Base-by-base conservation (phyloP, 2,113 vertebrate species). In the Thunnus thynnus region DNA sequence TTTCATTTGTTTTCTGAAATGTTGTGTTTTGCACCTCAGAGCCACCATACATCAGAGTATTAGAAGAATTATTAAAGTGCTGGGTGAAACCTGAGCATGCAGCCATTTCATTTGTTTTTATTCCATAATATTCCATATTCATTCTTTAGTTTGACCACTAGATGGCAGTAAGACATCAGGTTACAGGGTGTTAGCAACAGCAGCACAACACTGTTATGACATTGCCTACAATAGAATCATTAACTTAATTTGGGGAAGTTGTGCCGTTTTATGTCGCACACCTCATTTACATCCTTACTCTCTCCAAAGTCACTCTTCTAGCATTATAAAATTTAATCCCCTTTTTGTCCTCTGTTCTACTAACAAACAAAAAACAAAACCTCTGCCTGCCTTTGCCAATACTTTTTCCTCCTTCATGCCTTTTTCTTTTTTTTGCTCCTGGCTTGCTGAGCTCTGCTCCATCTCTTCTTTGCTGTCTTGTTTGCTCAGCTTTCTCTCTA, bases 141-240 rank as follows among this genome's bases (percentile, higher is more conserved):
- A 20, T 22, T 65, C 17, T 17, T 3, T 1, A 1, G 0, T 80
- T 44, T 67, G 18, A 18, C 82, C 92, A 87, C 85, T 54, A 89
- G 90, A 41, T 83, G 91, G 88, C 74, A 88, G 78, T 89, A 85
- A 71, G 7, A 54, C 41, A 36, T 8, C 14, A 50, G 11, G 7
- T 57, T 30, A 27, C 14, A 50, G 8, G 56, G 2, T 16, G n/a
- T 63, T 78, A 13, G 18, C 46, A 65, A 3, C 51, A 63, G 57
- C 62, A 47, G 50, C 72, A 54, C 62, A 51, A 66, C 61, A 13
- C 68, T 22, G 58, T 6, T 12, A 16, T 62, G 76, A 90, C 76
- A 78, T 85, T 80, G 36, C 27, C 7, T 27, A 11, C 52, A 71
- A 52, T 13, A 65, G 17, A 72, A 30, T 44, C 1, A 82, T 76